Base-by-base conservation (phyloP, 2,888 invertebrate genomes). In the Nephrocerus scutellatus region DNA sequence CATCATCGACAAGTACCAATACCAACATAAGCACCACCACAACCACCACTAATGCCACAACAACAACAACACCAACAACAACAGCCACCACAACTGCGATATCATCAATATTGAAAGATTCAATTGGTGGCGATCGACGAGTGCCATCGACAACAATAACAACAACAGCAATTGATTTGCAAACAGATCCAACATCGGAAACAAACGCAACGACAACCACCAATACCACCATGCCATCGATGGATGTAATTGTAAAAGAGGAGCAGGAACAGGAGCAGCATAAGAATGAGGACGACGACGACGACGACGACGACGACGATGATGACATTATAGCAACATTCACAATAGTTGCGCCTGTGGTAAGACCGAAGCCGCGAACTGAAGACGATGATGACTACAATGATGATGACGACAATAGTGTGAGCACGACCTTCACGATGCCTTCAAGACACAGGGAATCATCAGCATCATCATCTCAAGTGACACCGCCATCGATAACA, bases 11-110 rank as follows among this genome's bases (percentile, higher is more conserved):
- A 41, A 45, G 39, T 36, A 39, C 41, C 40, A 30, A 18, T n/a
- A 39, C 41, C 40, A 30, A 18, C n/a, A 42, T 15, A 38, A 29
- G 25, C 46, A 36, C 26, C 40, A 37, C n/a, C n/a, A 70, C 71
- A 46, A 66, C 71, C 50, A 26, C 36, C 19, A 66, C 39, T 34
- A 30, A 20, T 24, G 32, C 15, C 24, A 42, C 31, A 47, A 40
- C 47, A 38, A 47, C 40, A 52, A 44, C 54, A 50, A 33, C 35
- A 25, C 21, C 31, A 40, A 45, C 54, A 49, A 16, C 36, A 32
- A 71, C 72, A 45, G 70, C 74, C 58, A 70, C 72, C 53, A 66
- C 73, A 56, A 47, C 51, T 50, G 66, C 56, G 56, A 46, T 53
- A 38, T 49, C 56, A 45, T 55, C 54, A 29, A n/a, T n/a, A n/a